Conservation (phyloP, 1,140 invertebrate genomes). For the Trichogramma pretiosum region DNA sequence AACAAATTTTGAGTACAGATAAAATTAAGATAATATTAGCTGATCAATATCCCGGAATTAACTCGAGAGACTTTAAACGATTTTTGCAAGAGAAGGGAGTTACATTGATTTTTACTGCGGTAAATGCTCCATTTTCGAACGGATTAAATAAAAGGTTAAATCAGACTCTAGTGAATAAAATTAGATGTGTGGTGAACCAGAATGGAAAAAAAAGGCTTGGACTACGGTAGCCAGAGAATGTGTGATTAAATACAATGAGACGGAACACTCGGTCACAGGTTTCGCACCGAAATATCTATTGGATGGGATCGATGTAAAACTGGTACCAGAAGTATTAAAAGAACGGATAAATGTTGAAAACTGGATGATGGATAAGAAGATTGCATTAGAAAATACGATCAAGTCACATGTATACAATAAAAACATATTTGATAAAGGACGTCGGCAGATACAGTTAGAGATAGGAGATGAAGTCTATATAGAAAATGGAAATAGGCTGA, state of each 20-base stretch:
- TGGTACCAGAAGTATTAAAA: slow-evolving; percentile 10
- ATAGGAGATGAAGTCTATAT: slow-evolving; percentile 20
- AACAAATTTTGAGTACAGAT: slow-evolving; percentile 18
- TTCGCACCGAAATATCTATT: slow-evolving; percentile 14
- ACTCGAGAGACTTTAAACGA: slow-evolving; percentile 20
- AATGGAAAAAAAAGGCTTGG: slow-evolving; percentile 13
- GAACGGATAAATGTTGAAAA: not conserved
- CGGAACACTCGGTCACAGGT: slow-evolving; percentile 10
- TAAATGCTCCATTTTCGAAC: too few species aligned
- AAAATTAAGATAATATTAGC: slow-evolving; percentile 24
- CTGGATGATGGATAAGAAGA: slow-evolving; percentile 5
- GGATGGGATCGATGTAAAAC: not conserved
- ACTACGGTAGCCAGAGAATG: slow-evolving; percentile 12
- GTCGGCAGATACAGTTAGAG: slow-evolving; percentile 18
- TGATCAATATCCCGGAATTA: slow-evolving; percentile 20
- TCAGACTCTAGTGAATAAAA: slow-evolving; percentile 18
- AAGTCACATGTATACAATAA: slow-evolving; percentile 11
- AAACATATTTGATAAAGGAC: slow-evolving; percentile 16
- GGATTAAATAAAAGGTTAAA: too few species aligned
- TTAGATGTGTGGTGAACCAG: slow-evolving; percentile 13
- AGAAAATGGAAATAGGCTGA: slow-evolving; percentile 19
- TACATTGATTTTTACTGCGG: slow-evolving; percentile 16
- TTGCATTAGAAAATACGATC: slow-evolving; percentile 1
- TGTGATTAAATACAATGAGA: slow-evolving; percentile 13
- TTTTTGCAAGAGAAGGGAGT: slow-evolving; percentile 13